A percentile compares a stretch with the other conserved stretches of the same genome.
Conservation (phyloP, 2,888 invertebrate species). For the Drosophila rubida region DNA sequence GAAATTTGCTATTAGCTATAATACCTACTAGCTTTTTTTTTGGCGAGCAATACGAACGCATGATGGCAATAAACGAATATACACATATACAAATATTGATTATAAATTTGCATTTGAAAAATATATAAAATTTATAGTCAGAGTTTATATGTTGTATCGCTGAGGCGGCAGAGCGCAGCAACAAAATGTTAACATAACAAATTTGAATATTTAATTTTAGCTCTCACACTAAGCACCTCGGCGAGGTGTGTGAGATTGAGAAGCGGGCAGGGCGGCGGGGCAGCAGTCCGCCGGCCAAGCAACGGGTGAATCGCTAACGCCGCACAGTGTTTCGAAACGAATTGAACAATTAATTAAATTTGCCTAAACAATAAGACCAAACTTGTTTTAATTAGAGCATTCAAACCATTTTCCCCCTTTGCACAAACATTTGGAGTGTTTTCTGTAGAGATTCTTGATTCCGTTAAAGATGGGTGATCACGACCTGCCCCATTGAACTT, state of each 20-base stretch:
- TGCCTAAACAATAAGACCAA: background rate
- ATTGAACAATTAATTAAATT: background rate
- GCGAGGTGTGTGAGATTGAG: constrained; percentile 26
- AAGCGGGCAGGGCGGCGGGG: constrained; percentile 18
- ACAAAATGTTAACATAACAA: constrained; percentile 64
- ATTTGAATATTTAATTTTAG: constrained; percentile 77
- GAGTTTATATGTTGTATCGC: constrained; percentile 38
- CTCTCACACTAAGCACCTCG: constrained; percentile 32
- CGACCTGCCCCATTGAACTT: constrained; percentile 49
- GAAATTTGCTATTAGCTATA: constrained; percentile 50
- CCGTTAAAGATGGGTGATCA: background rate
- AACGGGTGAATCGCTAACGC: constrained; percentile 65
- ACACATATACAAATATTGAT: constrained; percentile 26
- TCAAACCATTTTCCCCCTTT: background rate
- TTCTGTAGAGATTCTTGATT: background rate
- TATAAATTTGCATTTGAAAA: constrained; percentile 40
- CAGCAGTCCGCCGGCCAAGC: constrained; percentile 30
- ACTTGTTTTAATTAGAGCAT: background rate
- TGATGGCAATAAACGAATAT: background rate
- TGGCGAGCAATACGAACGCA: constrained; percentile 7
- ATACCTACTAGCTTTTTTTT: constrained; percentile 41
- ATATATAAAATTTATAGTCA: constrained; percentile 39
- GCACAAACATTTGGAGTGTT: background rate
- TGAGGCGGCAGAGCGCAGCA: constrained; percentile 38
- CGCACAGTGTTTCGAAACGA: constrained; percentile 46